Evolutionary conservation across 2,113 vertebrate genomes (phyloP), one percentile per base, ranked within the genome.

Genomic region (Abramis brama): DNA sequence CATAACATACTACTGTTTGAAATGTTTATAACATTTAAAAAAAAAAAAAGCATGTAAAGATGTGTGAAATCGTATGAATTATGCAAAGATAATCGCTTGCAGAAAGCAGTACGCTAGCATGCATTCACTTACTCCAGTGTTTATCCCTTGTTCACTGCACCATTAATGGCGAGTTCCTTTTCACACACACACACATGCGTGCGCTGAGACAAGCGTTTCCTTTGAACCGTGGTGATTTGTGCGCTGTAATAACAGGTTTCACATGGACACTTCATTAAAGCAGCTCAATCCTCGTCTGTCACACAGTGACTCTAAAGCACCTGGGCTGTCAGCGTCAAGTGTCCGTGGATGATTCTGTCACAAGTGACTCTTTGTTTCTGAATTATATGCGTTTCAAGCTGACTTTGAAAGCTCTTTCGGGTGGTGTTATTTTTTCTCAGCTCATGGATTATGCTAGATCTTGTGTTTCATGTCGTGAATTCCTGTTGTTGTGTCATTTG

Each of bases 191-290:
- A 55, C 60, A 25, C 6, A 23, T 27, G 30, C 50, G 19, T 57
- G 55, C 1, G 43, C 76, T 8, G 21, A 80, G 66, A 25, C 33
- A 36, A 59, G 85, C 30, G 60, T 77, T 90, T 88, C 17, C 85
- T 86, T 88, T 86, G 83, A 87, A 89, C 73, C 45, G 45, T 77
- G 47, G 66, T 75, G 73, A 82, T 84, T 80, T 70, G 70, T 80
- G 64, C 79, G 73, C 83, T 55, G 79, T 89, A 87, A 87, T 87
- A 78, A 87, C 83, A 85, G 83, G 36, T 81, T 75, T 70, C n/a
- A 17, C 64, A 68, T 33, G 43, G 79, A 60, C 85, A 23, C 71
- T 80, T 79, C 83, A 74, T 85, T 68, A 87, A 47, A 66, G 43
- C 62, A 52, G 15, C 75, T 55, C 57, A 19, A 17, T 23, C 43